Percentiles rank a stretch among this genome's conserved stretches.
These are phyloP conservation scores for Ladona fulva DNA, from an alignment of 1,140 invertebrate species.

Conservation along the genomic window DNA sequence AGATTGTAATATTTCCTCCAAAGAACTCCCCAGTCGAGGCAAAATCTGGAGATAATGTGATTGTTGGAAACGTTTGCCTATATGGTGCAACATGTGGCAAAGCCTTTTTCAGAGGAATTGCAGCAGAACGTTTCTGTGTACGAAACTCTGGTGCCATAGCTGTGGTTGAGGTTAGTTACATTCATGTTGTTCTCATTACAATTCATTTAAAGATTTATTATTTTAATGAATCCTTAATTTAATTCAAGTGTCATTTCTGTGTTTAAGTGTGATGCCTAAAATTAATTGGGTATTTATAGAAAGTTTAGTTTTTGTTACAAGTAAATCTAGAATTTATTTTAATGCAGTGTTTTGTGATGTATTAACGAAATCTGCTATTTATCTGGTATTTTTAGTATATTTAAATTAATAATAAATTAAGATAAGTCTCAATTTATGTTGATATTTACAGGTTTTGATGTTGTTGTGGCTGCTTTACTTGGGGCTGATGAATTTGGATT, in stretches of 20 bases:
- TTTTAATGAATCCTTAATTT: no score
- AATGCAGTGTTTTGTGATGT: no score
- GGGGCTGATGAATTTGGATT: conserved; percentile 99
- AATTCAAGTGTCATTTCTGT: no score
- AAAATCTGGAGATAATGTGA: conserved; percentile 89
- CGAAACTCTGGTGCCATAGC: conserved; percentile 92
- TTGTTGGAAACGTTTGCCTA: conserved; percentile 95
- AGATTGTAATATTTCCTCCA: conserved; percentile 88
- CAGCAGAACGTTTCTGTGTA: conserved; percentile 95
- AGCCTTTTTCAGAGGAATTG: conserved; percentile 93
- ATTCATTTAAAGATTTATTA: no score
- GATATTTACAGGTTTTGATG: conserved; percentile 67
- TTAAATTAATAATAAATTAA: no score
- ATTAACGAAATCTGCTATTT: no score
- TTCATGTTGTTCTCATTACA: background rate
- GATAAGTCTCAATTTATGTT: background rate
- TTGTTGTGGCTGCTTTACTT: conserved; percentile 89
- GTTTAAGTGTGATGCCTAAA: no score
- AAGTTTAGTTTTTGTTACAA: no score
- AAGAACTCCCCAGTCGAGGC: conserved; percentile 64
- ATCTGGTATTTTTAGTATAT: no score
- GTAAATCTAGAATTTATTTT: no score
- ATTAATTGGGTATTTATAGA: no score
- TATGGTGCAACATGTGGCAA: conserved; percentile 94
- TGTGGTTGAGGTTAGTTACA: conserved; percentile 57